These are phyloP conservation scores for Bradypodion pumilum DNA, from an alignment of 2,797 vertebrate genomes.

Conservation along the genomic window DNA sequence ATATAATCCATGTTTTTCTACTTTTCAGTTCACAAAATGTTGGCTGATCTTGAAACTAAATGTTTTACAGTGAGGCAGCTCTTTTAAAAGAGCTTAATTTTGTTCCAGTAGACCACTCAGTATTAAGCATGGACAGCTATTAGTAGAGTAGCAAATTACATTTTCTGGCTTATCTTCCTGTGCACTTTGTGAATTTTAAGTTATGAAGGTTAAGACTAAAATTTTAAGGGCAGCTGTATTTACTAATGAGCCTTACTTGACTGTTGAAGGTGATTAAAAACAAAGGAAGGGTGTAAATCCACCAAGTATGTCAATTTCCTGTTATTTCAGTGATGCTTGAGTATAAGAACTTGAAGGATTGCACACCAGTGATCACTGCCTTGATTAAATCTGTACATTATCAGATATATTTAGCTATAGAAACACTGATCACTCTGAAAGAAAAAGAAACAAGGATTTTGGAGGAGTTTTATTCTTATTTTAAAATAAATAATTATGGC, in stretches of 20 bases:
- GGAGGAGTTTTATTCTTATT: constrained; percentile 74
- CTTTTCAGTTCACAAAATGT: constrained; percentile 78
- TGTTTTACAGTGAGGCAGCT: constrained; percentile 78
- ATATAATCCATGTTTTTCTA: constrained; percentile 74
- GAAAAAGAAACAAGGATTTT: constrained; percentile 71
- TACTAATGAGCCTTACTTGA: constrained; percentile 79
- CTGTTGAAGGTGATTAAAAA: constrained; percentile 66
- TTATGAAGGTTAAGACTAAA: constrained; percentile 78
- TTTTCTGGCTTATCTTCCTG: constrained; percentile 80
- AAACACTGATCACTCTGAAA: constrained; percentile 76
- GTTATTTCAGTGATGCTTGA: not conserved
- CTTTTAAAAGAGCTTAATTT: constrained; percentile 69
- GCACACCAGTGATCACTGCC: constrained; percentile 66
- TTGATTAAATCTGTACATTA: constrained; percentile 68
- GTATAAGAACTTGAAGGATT: constrained; percentile 10
- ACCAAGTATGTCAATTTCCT: not conserved
- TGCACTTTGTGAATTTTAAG: constrained; percentile 85
- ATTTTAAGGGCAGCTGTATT: constrained; percentile 80
- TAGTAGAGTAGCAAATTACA: constrained; percentile 79
- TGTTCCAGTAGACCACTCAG: constrained; percentile 82
- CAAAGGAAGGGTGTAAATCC: not conserved
- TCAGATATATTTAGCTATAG: constrained; percentile 73
- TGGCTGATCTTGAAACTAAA: constrained; percentile 78
- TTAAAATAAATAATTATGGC: constrained; percentile 79
- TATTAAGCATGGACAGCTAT: constrained; percentile 85